Evolutionary conservation across 2,113 vertebrate species (phyloP), one percentile per base, ranked within the genome.

Genomic region (Cavia aperea): DNA sequence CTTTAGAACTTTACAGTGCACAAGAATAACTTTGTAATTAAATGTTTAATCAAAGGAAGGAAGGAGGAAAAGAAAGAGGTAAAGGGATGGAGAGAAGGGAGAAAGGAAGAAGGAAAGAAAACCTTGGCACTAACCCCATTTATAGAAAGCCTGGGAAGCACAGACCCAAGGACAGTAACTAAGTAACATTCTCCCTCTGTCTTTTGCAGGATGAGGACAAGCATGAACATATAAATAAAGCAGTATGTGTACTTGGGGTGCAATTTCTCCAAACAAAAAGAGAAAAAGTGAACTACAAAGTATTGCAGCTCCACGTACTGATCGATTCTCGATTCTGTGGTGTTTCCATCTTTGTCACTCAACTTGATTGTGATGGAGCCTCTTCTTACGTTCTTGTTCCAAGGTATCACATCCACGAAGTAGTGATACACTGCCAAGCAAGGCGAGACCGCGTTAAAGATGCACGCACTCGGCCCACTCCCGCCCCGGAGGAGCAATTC

Each of bases 351-450:
- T 63, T 96, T 89, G n/a, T 98, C 96, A 81, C 83, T 97, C 15
- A 99, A 93, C 92, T 97, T 97, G 83, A 99, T 88, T 26, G 97
- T 99, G 26, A 99, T 95, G 90, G 97, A 98, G 15, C 98, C 99
- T 97, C 97, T 98, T 54, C 95, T 98, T 62, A 93, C 68, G 0
- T 97, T 96, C 88, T 97, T 97, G 94, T 99, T 99, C 99, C 98
- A 99, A 1, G 98, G 97, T 89, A 98, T 86, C 90, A 99, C 97
- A 16, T 99, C 98, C 97, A 99, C 92, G 88, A 95, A 97, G 95
- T 99, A 99, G 95, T 97, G 96, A 93, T 98, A 98, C 82, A 97
- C 99, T 99, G 93, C n/a, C 82, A 93, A 94, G 93, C 43, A 94
- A 68, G 72, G 33, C 94, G 66, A 2, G 43, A 65, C n/a, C 0